Evolutionary conservation across 2,797 vertebrate genomes (phyloP).

Genomic region (Columba guinea): DNA sequence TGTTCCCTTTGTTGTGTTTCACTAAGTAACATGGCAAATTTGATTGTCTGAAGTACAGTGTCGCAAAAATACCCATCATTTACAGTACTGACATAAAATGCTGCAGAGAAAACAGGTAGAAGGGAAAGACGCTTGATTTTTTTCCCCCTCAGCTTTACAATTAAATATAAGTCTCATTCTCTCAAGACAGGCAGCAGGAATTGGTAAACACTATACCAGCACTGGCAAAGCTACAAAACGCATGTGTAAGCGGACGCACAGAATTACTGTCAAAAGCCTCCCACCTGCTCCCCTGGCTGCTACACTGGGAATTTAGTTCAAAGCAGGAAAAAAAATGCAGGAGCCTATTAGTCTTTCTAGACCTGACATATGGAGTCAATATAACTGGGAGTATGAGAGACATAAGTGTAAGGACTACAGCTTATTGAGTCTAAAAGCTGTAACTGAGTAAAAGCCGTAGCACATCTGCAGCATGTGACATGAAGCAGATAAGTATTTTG

Average conservation of each 20-base stretch:
- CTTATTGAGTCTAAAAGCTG: not conserved
- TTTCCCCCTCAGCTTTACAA: not conserved
- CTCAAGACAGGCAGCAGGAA: not conserved
- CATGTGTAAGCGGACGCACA: fast-evolving
- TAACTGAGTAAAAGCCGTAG: not conserved
- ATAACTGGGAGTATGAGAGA: not conserved
- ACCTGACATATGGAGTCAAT: not conserved
- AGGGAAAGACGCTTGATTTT: not conserved
- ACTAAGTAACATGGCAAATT: not conserved
- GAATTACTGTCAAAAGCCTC: constrained; percentile 3
- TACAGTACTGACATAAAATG: not conserved
- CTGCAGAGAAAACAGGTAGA: not conserved
- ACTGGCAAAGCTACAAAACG: not conserved
- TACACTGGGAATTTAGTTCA: constrained; percentile 23
- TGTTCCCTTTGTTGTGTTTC: not conserved
- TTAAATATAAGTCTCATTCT: not conserved
- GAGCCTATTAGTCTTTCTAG: not conserved
- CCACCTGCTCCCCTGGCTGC: constrained; percentile 4
- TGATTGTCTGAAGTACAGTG: not conserved
- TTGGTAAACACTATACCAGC: not conserved
- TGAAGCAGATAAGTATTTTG: not conserved
- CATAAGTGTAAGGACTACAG: not conserved
- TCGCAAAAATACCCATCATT: not conserved
- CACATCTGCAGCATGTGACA: not conserved
- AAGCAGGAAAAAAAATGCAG: not conserved